Percentiles rank a stretch among this genome's conserved stretches.
Conservation (phyloP, 2,113 vertebrate species). For the Malurus alboscapulatus region DNA sequence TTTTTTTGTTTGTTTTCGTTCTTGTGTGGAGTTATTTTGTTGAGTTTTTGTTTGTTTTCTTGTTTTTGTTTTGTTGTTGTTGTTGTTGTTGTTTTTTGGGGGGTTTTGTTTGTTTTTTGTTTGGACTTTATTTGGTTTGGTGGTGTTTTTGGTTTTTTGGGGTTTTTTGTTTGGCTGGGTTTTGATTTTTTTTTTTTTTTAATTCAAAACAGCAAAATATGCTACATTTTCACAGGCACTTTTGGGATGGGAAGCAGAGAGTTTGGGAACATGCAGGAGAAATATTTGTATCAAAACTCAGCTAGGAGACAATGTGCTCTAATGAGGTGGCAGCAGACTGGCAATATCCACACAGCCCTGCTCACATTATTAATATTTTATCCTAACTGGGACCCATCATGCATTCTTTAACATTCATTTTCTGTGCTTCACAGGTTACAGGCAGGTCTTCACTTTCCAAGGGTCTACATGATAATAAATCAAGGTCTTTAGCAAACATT, state of each 20-base stretch:
- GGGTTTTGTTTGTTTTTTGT: too few species aligned
- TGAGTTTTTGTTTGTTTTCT: too few species aligned
- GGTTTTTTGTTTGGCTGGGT: too few species aligned
- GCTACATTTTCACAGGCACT: background rate
- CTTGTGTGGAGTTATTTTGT: too few species aligned
- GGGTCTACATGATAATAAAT: background rate
- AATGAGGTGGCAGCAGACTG: slow-evolving; percentile 1
- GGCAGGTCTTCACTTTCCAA: background rate
- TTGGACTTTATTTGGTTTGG: too few species aligned
- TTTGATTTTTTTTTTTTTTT: background rate
- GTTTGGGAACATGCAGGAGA: background rate
- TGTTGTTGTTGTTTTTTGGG: too few species aligned
- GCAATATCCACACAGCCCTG: background rate
- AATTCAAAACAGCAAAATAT: background rate
- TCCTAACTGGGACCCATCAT: slow-evolving; percentile 9
- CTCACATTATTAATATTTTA: slow-evolving; percentile 15
- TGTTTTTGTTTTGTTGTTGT: too few species aligned
- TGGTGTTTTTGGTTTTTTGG: too few species aligned
- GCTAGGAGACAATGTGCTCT: background rate
- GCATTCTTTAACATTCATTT: slow-evolving; percentile 26
- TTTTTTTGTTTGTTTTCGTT: too few species aligned
- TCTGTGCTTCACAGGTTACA: background rate
- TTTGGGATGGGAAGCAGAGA: background rate
- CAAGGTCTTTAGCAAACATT: background rate
- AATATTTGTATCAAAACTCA: background rate